Base-by-base conservation (phyloP, 2,888 invertebrate genomes). In the Euzophera pinguis region DNA sequence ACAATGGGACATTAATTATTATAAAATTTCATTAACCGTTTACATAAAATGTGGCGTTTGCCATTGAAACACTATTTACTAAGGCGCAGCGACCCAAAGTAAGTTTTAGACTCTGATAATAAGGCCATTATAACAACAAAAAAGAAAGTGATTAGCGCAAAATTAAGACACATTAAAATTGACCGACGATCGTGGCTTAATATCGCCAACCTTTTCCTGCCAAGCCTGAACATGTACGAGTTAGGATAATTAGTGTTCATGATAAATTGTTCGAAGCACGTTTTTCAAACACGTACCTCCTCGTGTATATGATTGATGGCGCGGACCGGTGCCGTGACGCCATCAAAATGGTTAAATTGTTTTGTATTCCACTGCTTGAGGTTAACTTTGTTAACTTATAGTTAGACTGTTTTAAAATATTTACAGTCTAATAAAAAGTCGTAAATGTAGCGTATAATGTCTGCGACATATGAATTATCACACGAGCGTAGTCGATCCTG, bases 211-310 rank as follows among this genome's bases (percentile, higher is more conserved):
- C 49, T 32, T 32, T 49, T 34, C 49, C 41, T 45, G 32, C 45
- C 34, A 32, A 32, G 39, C 29, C 49, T 39, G 56, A 50, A 53
- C 55, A 49, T 42, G 54, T 49, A 42, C 50, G 45, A 62, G 62
- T 64, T 63, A 63, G 67, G 67, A 65, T 71, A 71, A 71, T 71
- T 71, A 71, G 62, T 59, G 57, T 37, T 58, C 63, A 61, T 71
- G 71, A 69, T 68, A 62, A 71, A 71, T 71, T 63, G 70, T 65
- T 67, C 62, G 53, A 65, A 59, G 59, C 64, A 63, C 61, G 65
- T 68, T 71, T 71, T 71, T 67, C 61, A 69, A 69, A 67, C 69
- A 60, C 43, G 54, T 61, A 61, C 41, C 58, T 61, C 49, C 41
- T 54, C 52, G 55, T 54, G 54, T 47, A 17, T 60, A 63, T 69